These are phyloP conservation scores for Phrixothrix hirtus DNA, from an alignment of 2,888 invertebrate species.

Conservation along the genomic window DNA sequence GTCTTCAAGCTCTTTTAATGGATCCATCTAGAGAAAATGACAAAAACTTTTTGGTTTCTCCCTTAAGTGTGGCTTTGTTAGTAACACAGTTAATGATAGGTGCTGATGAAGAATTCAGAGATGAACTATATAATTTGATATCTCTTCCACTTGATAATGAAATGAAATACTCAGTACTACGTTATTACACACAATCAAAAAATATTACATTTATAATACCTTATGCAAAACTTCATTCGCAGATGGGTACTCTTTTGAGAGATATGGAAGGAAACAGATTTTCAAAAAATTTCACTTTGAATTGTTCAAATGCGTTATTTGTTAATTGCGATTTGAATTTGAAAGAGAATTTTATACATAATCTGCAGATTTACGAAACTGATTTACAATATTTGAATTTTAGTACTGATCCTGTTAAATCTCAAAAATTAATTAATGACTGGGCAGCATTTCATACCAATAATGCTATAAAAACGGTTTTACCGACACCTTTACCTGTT, in stretches of 20 bases:
- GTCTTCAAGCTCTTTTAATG: conserved; percentile 46
- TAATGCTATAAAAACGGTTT: conserved; percentile 51
- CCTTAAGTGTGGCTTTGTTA: conserved; percentile 51
- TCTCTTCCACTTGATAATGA: conserved; percentile 36
- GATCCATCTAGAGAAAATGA: conserved; percentile 30
- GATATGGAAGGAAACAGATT: conserved; percentile 37
- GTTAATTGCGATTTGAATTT: conserved; percentile 41
- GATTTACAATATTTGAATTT: conserved; percentile 45
- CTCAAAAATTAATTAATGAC: conserved; percentile 43
- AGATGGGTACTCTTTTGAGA: conserved; percentile 46
- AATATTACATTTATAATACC: conserved; percentile 36
- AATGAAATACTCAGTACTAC: conserved; percentile 28
- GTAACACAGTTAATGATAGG: conserved; percentile 53
- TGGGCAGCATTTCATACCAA: conserved; percentile 50
- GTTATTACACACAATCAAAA: conserved; percentile 31
- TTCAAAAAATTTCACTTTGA: conserved; percentile 40
- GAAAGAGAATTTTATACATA: conserved; percentile 38
- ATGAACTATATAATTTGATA: conserved; percentile 47
- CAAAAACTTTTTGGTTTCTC: conserved; percentile 53
- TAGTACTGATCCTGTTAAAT: conserved; percentile 29
- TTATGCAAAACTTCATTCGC: conserved; percentile 46
- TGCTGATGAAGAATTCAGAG: conserved; percentile 48
- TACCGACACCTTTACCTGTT: conserved; percentile 46
- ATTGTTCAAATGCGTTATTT: conserved; percentile 48
- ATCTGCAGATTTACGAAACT: conserved; percentile 44